These are phyloP conservation scores for Frieseomelitta varia DNA, from an alignment of 1,140 invertebrate species.

Conservation along the genomic window DNA sequence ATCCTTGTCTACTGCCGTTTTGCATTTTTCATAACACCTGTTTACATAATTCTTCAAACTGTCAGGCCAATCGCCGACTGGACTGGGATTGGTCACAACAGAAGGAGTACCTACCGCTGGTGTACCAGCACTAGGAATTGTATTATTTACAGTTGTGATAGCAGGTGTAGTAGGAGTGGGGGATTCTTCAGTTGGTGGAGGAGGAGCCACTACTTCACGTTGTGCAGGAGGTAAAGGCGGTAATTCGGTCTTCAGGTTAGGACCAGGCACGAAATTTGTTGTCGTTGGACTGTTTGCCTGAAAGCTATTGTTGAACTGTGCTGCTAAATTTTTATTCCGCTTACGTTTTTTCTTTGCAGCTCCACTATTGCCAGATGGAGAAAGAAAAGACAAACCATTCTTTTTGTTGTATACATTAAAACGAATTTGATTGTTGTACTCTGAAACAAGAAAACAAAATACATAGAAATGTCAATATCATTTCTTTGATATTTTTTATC, in stretches of 20 bases:
- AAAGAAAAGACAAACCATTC: slow-evolving; percentile 78
- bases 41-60: slow-evolving; percentile 93
- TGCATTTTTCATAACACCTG: slow-evolving; percentile 94
- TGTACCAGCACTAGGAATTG: slow-evolving; percentile 36
- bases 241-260: slow-evolving; percentile 72
- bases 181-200: slow-evolving; percentile 72
- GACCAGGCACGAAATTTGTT: slow-evolving; percentile 65
- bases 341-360: slow-evolving; percentile 89
- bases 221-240: slow-evolving; percentile 84
- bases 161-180: slow-evolving; percentile 57
- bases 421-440: slow-evolving; percentile 82
- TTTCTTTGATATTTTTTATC: neutral
- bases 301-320: slow-evolving; percentile 83
- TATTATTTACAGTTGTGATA: slow-evolving; percentile 40
- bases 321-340: slow-evolving; percentile 85
- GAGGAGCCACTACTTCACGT: slow-evolving; percentile 74
- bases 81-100: slow-evolving; percentile 71
- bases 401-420: slow-evolving; percentile 85
- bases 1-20: slow-evolving; percentile 93
- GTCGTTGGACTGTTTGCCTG: slow-evolving; percentile 74
- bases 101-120: slow-evolving; percentile 70
- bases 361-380: slow-evolving; percentile 82
- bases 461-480: neutral
- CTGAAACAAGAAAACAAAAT: slow-evolving; percentile 66
- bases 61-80: slow-evolving; percentile 86